phyloP scores from a whole-genome alignment of 2,797 vertebrate species.

The Xenopus petersii region DNA sequence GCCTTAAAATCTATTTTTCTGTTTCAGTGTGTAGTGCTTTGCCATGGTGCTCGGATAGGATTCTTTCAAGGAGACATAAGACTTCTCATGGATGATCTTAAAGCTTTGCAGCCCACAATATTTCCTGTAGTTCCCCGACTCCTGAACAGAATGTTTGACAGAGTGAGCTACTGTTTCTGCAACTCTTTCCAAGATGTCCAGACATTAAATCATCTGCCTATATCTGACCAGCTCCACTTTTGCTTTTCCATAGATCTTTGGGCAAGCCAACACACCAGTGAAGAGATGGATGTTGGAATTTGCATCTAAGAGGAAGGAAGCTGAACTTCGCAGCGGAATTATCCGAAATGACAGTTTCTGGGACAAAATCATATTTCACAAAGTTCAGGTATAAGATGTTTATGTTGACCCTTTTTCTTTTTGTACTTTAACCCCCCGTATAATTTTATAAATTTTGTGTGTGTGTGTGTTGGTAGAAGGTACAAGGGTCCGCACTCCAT shows the following conservation, averaged over 20 bases:
- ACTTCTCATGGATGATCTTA: conserved; percentile 93
- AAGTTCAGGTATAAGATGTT: conserved; percentile 81
- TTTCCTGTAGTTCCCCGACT: conserved; percentile 95
- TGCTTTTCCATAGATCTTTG: conserved; percentile 75
- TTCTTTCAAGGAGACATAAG: conserved; percentile 97
- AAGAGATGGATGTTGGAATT: conserved; percentile 92
- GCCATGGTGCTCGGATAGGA: conserved; percentile 90
- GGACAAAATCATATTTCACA: conserved; percentile 92
- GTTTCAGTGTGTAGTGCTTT: conserved; percentile 78
- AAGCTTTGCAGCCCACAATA: conserved; percentile 84
- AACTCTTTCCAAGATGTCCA: not conserved
- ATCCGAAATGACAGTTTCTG: conserved; percentile 89
- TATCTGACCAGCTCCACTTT: not conserved
- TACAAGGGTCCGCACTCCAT: no score
- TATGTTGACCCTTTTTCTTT: no score
- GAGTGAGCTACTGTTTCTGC: conserved; percentile 65
- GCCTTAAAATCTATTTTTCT: not conserved
- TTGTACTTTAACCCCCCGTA: no score
- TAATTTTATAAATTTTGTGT: no score
- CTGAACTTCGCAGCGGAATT: conserved; percentile 85
- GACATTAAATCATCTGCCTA: not conserved
- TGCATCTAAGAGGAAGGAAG: conserved; percentile 88
- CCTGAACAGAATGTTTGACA: conserved; percentile 96
- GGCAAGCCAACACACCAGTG: conserved; percentile 84
- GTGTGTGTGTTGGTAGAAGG: no score